A percentile compares a stretch with the other conserved stretches of the same genome.
Evolutionary conservation across 2,797 vertebrate genomes (phyloP).

Genomic region (Astyanax mexicanus): DNA sequence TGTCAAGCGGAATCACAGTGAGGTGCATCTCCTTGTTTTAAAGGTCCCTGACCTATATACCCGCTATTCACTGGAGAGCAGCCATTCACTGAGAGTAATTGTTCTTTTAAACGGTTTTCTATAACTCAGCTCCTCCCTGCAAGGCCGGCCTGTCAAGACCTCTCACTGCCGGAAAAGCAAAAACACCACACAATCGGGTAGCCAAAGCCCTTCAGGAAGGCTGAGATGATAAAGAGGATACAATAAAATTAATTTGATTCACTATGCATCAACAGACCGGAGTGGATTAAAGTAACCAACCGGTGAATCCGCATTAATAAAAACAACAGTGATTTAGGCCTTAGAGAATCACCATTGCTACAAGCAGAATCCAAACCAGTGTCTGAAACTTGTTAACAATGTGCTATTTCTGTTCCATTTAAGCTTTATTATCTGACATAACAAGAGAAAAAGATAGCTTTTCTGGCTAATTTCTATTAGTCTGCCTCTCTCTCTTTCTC

Average conservation of each 20-base stretch:
- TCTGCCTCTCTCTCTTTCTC: too few relatives aligned
- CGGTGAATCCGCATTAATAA: background rate
- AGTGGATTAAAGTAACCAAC: conserved; percentile 33
- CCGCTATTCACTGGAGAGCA: conserved; percentile 33
- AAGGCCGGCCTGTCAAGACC: conserved; percentile 27
- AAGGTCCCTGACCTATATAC: conserved; percentile 75
- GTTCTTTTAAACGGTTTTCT: conserved; percentile 50
- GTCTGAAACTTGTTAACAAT: too few relatives aligned
- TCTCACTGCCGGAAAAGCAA: conserved; percentile 25
- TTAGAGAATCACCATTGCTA: too few relatives aligned
- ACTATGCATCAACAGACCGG: background rate
- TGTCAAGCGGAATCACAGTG: conserved; percentile 38
- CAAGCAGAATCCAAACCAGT: too few relatives aligned
- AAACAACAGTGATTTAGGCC: too few relatives aligned
- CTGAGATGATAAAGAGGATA: conserved; percentile 19
- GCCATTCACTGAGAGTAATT: conserved; percentile 47
- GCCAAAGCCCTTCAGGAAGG: conserved; percentile 20
- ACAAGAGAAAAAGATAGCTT: too few relatives aligned
- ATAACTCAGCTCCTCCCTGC: conserved; percentile 15
- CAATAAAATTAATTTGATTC: conserved; percentile 11
- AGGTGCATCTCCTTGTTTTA: conserved; percentile 70
- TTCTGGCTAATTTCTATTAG: conserved; percentile 2
- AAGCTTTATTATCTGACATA: too few relatives aligned
- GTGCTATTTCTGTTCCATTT: too few relatives aligned
- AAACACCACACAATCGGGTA: background rate